Evolutionary conservation across 1,140 invertebrate species (phyloP).

Genomic region (Scaptomyza montana): DNA sequence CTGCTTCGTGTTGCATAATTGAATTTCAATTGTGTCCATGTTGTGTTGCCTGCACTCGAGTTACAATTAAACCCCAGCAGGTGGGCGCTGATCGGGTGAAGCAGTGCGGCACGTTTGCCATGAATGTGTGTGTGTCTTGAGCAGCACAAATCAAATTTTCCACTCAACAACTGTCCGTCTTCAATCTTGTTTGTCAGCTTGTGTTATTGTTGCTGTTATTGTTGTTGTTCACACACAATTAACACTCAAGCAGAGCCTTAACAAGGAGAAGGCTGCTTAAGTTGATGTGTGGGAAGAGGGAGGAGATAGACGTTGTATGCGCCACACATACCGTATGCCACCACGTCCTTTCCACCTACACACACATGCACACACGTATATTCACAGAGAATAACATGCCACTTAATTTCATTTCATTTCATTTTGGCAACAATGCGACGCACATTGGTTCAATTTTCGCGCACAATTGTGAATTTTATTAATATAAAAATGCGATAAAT

Average conservation of each 20-base stretch:
- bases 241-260: constrained; percentile 73
- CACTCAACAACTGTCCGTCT: constrained; percentile 6
- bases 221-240: constrained; percentile 75
- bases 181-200: constrained; percentile 11
- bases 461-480: background rate
- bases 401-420: constrained; percentile 78
- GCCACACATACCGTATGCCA: constrained; percentile 10
- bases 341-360: constrained; percentile 37
- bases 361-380: constrained; percentile 33
- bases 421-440: constrained; percentile 47
- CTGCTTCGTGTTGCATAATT: constrained; percentile 32
- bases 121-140: constrained; percentile 6
- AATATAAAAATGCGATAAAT: background rate
- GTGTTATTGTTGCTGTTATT: constrained; percentile 30
- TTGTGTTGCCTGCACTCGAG: background rate
- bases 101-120: background rate
- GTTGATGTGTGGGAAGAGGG: constrained; percentile 19
- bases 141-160: constrained; percentile 26
- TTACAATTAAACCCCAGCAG: background rate
- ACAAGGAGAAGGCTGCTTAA: constrained; percentile 45
- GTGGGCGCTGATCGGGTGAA: background rate
- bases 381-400: constrained; percentile 60
- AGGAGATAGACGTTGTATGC: too few species aligned
- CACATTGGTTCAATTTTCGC: constrained; percentile 37
- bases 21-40: constrained; percentile 22